Evolutionary conservation across 2,888 invertebrate species (phyloP).

Genomic region (Pelosia muscerda): DNA sequence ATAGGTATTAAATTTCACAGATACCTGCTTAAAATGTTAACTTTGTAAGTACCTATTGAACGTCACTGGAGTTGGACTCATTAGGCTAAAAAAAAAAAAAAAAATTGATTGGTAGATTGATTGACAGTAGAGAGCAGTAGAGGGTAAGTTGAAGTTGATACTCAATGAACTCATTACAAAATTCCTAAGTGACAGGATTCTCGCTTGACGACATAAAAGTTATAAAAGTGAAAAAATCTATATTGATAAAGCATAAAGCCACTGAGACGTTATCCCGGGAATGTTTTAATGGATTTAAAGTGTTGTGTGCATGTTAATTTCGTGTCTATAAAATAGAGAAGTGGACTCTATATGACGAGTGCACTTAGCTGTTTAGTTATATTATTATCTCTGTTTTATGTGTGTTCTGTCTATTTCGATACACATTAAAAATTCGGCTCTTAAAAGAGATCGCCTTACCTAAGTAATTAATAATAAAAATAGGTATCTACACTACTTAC

Average conservation of each 20-base stretch:
- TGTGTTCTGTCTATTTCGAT: conserved; percentile 19
- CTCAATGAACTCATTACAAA: conserved; percentile 68
- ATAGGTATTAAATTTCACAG: not conserved
- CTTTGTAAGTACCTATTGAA: too few species aligned
- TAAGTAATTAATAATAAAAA: not conserved
- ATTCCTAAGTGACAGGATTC: conserved; percentile 59
- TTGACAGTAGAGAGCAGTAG: too few species aligned
- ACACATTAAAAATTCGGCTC: conserved; percentile 5
- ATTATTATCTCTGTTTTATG: conserved; percentile 37
- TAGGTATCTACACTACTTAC: not conserved
- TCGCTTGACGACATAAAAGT: conserved; percentile 64
- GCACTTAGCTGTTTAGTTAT: conserved; percentile 42
- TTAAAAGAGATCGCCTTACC: not conserved
- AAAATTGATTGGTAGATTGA: not conserved
- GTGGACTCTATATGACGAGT: conserved; percentile 53
- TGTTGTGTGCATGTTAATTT: conserved; percentile 74
- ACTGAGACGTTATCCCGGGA: conserved; percentile 66
- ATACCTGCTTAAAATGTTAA: too few species aligned
- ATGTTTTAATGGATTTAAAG: conserved; percentile 81
- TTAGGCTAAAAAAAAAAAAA: not conserved
- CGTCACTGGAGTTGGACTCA: not conserved
- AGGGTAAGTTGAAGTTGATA: conserved; percentile 51
- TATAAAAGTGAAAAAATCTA: conserved; percentile 63
- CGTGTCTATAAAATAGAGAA: conserved; percentile 66
- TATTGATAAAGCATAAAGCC: conserved; percentile 67